These are phyloP conservation scores for Octomys mimax DNA, from an alignment of 2,797 vertebrate genomes.

Conservation along the genomic window DNA sequence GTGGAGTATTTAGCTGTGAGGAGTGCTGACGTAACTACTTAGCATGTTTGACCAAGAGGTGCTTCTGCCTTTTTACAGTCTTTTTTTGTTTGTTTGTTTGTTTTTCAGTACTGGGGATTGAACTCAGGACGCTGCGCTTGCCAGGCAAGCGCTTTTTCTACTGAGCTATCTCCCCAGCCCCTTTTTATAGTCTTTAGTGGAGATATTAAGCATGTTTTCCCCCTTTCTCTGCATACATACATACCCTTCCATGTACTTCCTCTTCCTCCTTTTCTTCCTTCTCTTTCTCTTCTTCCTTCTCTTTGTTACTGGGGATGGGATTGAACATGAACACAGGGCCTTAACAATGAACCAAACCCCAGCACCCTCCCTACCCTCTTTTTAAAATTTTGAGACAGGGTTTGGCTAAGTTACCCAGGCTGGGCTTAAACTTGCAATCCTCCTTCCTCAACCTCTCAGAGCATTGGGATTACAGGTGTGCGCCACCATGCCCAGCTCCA, in stretches of 20 bases:
- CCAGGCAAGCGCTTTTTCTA: too few relatives aligned
- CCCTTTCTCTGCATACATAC: neutral
- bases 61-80: neutral
- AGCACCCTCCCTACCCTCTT: neutral
- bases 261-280: neutral
- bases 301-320: neutral
- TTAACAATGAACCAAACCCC: neutral
- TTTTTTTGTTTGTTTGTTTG: neutral
- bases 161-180: too few relatives aligned
- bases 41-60: neutral
- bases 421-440: neutral
- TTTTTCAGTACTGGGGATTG: too few relatives aligned
- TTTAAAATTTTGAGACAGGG: neutral
- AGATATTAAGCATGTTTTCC: neutral
- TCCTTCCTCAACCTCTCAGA: neutral
- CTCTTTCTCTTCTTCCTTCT: neutral
- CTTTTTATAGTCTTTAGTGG: neutral
- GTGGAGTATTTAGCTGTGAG: neutral
- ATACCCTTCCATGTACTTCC: neutral
- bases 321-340: neutral
- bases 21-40: neutral
- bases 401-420: neutral
- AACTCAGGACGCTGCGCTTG: too few relatives aligned
- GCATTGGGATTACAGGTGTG: neutral
- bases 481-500: neutral